Evolutionary conservation across 1,140 invertebrate genomes (phyloP).

Genomic region (Pseudachorutes palmiensis): DNA sequence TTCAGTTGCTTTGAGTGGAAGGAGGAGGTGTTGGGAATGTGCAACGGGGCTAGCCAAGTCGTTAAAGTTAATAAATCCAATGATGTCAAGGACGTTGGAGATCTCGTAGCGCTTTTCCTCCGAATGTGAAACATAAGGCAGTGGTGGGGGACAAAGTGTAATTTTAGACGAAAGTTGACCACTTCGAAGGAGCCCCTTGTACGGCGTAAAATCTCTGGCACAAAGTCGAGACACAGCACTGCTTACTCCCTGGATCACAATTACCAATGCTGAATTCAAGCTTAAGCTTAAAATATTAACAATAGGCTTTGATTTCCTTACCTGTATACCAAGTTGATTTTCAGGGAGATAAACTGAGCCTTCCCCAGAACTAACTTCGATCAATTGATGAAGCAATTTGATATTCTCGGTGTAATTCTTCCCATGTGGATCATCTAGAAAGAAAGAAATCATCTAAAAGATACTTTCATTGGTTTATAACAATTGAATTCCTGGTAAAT

Average conservation of each 20-base stretch:
- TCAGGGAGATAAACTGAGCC: conserved; percentile 59
- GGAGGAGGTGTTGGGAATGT: conserved; percentile 77
- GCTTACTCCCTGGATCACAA: conserved; percentile 47
- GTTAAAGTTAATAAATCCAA: conserved; percentile 70
- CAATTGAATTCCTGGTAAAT: not conserved
- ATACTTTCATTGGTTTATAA: conserved; percentile 1
- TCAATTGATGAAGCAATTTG: conserved; percentile 47
- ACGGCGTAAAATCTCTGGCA: conserved; percentile 68
- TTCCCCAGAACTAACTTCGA: conserved; percentile 55
- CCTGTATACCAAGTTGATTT: conserved; percentile 47
- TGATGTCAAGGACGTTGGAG: conserved; percentile 62
- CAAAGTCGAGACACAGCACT: conserved; percentile 62
- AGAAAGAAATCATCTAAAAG: conserved; percentile 36
- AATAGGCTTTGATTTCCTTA: conserved; percentile 17
- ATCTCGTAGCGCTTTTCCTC: conserved; percentile 43
- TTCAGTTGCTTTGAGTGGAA: conserved; percentile 49
- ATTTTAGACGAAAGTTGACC: conserved; percentile 58
- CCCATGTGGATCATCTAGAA: conserved; percentile 46
- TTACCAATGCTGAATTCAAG: conserved; percentile 13
- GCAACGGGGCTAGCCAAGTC: conserved; percentile 90
- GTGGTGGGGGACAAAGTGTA: conserved; percentile 65
- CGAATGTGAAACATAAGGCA: conserved; percentile 36
- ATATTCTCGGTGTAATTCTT: conserved; percentile 42
- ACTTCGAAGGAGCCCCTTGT: conserved; percentile 50
- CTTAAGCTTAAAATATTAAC: too few relatives aligned